These are phyloP conservation scores for Pristiophorus japonicus DNA, from an alignment of 2,113 vertebrate species.

Conservation along the genomic window DNA sequence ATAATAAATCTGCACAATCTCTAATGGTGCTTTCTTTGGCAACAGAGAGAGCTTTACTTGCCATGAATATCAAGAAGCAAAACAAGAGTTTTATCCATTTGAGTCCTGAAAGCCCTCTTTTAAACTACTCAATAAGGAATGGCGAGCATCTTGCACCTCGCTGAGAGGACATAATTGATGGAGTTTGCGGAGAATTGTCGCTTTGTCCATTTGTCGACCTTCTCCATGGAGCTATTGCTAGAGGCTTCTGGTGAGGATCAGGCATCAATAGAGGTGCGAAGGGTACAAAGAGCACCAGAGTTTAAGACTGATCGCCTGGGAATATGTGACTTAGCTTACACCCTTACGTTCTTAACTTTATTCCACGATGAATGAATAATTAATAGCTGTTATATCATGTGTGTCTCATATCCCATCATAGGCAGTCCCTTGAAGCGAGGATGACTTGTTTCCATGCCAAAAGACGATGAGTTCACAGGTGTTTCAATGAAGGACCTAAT, in stretches of 20 bases:
- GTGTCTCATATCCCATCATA: too few species aligned
- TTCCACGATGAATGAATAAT: not conserved
- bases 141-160: not conserved
- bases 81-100: not conserved
- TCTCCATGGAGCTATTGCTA: not conserved
- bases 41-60: not conserved
- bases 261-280: not conserved
- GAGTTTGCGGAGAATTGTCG: not conserved
- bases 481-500: too few species aligned
- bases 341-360: not conserved
- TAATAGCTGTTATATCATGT: not conserved
- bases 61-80: not conserved
- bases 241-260: not conserved
- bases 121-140: not conserved
- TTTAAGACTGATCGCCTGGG: not conserved
- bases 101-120: slow-evolving; percentile 6
- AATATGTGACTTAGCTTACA: not conserved
- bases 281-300: not conserved
- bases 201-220: not conserved
- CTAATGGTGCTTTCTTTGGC: slow-evolving; percentile 36
- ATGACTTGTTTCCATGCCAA: too few species aligned
- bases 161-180: not conserved
- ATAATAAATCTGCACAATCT: slow-evolving; percentile 31
- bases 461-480: too few species aligned
- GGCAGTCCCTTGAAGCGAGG: too few species aligned